Evolutionary conservation across 2,888 invertebrate species (phyloP), one percentile per base, ranked within the genome.

Genomic region (Leucophenga montana): DNA sequence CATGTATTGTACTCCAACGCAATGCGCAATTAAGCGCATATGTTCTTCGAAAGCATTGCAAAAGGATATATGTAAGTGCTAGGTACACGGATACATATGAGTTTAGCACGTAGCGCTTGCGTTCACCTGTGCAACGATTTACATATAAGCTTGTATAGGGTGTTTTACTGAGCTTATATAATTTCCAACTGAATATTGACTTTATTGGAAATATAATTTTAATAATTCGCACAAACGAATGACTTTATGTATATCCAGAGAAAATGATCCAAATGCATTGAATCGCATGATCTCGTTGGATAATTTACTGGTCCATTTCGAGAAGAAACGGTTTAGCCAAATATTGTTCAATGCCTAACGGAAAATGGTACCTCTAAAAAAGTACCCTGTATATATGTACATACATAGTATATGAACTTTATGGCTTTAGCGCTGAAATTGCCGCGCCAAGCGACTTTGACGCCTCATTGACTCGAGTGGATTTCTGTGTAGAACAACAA

Each of bases 11-110:
- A 64, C 61, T 59, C 33, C 57, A 69, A 57, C 66, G 72, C 67
- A 68, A 69, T 67, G 56, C 78, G 83, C 85, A 86, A 86, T 85
- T 86, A 84, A 86, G 79, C 73, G 78, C 86, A 86, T 79, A 80
- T 84, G 86, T 85, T 74, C 56, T 44, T 22, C n/a, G 9, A 16
- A 16, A 59, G n/a, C 16, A 54, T n/a, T n/a, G n/a, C n/a, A 54
- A 33, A 16, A 53, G 84, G 78, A 80, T 77, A 59, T 67, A 56
- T 69, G 57, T n/a, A 71, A 33, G 46, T 16, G 22, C 66, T 54
- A 50, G 57, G 61, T 69, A 50, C 50, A 65, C 11, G 33, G 56
- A 57, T 67, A 68, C 44, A 67, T 67, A 66, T 70, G 68, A 54
- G 66, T 70, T 65, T 66, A 56, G 64, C 72, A 66, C 67, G 57